phyloP scores from a whole-genome alignment of 2,888 invertebrate genomes.

The Drosophila pseudotalamancana region DNA sequence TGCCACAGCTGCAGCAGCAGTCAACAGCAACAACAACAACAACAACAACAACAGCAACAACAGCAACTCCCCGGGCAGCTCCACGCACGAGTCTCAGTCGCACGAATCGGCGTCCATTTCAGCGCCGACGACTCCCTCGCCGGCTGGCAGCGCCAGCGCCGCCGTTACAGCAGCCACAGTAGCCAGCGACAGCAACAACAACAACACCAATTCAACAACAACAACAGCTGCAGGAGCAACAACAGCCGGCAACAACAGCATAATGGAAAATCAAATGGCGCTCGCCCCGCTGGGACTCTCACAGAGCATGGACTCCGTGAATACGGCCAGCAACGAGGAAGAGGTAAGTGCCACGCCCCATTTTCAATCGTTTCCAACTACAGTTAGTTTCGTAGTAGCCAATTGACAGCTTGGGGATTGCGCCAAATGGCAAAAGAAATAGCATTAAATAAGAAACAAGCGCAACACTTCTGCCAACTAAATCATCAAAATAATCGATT shows the following conservation, averaged over 20 bases:
- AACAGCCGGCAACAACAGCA: slow-evolving; percentile 73
- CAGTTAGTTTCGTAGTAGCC: background rate
- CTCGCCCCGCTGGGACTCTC: slow-evolving; percentile 92
- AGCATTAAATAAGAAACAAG: slow-evolving; percentile 2
- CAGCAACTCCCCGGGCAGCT: slow-evolving; percentile 64
- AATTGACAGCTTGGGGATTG: slow-evolving; percentile 49
- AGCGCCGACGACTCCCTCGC: slow-evolving; percentile 76
- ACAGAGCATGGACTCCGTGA: slow-evolving; percentile 99
- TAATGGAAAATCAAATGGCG: slow-evolving; percentile 85
- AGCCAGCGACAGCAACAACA: slow-evolving; percentile 75
- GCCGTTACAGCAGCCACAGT: slow-evolving; percentile 57
- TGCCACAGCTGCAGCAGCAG: slow-evolving; percentile 44
- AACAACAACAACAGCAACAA: slow-evolving; percentile 41
- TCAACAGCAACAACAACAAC: slow-evolving; percentile 47
- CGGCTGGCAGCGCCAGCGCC: slow-evolving; percentile 67
- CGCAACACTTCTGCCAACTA: slow-evolving; percentile 1
- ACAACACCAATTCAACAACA: slow-evolving; percentile 65
- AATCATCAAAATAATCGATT: slow-evolving; percentile 40
- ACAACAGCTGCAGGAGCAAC: slow-evolving; percentile 63
- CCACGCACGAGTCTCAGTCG: slow-evolving; percentile 74
- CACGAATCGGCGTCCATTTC: slow-evolving; percentile 74
- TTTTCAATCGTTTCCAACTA: background rate
- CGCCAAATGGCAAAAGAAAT: background rate
- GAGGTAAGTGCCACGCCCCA: slow-evolving; percentile 89
- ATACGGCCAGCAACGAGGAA: slow-evolving; percentile 97